Evolutionary conservation across 2,113 vertebrate genomes (phyloP), one percentile per base, ranked within the genome.

Genomic region (Lampris megalopsis): DNA sequence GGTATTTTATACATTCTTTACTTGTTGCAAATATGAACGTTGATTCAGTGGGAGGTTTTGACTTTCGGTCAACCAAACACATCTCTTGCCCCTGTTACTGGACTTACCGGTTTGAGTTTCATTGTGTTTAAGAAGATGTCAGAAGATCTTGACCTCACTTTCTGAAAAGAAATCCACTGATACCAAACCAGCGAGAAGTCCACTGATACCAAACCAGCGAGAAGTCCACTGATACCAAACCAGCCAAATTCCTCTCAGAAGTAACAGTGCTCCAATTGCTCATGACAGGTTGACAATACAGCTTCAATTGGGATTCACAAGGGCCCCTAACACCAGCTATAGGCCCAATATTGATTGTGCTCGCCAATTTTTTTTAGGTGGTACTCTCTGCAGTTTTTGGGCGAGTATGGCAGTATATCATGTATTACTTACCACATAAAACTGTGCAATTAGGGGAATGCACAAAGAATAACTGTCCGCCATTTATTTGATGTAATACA

Each of bases 191-290:
- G 24, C 24, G 24, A 24, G 24, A 24, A 24, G 24, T 24, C 24
- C 24, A 24, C 24, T 24, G 24, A 24, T 24, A 24, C 24, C 24
- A 24, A 24, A 24, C 24, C 24, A 24, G 24, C 24, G 24, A 24
- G 24, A 24, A 24, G 24, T 24, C 24, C 24, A 24, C 24, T 24
- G 24, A 24, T 24, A 24, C 24, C 24, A 24, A 24, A 24, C 24
- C 24, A 24, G 24, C 24, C 24, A 24, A 24, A 24, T 24, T 24
- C 24, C 24, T 24, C 24, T 24, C 24, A 65, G 48, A 80, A 74
- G 71, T 76, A 71, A 77, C 59, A 54, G 13, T 65, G 3, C 58
- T 73, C 38, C 2, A 38, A 75, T 79, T 86, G 47, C 43, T 71
- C 43, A 43, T 68, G 10, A 56, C 58, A 43, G 9, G 47, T 56